Base-by-base conservation (phyloP, 2,888 invertebrate species). In the Drosophila stalkeri region DNA sequence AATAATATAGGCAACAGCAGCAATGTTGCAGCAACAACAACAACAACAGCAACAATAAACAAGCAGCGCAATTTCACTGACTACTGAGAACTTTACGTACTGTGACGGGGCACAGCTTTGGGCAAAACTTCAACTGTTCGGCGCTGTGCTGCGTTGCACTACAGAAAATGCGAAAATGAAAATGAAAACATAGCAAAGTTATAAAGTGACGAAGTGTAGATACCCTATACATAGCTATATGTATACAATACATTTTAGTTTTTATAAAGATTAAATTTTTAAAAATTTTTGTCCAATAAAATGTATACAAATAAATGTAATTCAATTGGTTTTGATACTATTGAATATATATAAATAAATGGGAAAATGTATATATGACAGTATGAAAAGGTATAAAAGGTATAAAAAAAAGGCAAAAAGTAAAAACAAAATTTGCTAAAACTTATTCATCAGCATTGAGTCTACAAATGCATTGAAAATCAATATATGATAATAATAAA, bases 41-140 rank as follows among this genome's bases (percentile, higher is more conserved):
- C 64, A 72, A 54, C 46, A 49, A 11, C 46, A 27, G 8, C 47
- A 81, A 80, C 85, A 78, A 89, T 87, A 86, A 82, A 86, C 80
- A 89, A 87, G 78, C 54, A 77, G 80, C 72, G 72, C 87, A 89
- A 86, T 86, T 86, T 89, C 86, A 89, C 85, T 80, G 88, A 87
- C 88, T 89, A 81, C 89, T 89, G 89, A 89, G 87, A 86, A 89
- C 75, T 86, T 86, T 86, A 89, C 89, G 86, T 88, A 89, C 89
- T 85, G 89, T 86, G 89, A 83, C 86, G 81, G 55, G 56, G 37
- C 55, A 35, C 33, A 54, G 64, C 49, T 47, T 60, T 47, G 31
- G 35, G 44, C 39, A 2, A 31, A 49, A 55, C 46, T 76, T 64
- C 18, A 55, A 52, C 39, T 77, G 31, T 49, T n/a, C 31, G 11